Evolutionary conservation across 2,797 vertebrate species (phyloP).

Genomic region (Chloroceryle amazona): DNA sequence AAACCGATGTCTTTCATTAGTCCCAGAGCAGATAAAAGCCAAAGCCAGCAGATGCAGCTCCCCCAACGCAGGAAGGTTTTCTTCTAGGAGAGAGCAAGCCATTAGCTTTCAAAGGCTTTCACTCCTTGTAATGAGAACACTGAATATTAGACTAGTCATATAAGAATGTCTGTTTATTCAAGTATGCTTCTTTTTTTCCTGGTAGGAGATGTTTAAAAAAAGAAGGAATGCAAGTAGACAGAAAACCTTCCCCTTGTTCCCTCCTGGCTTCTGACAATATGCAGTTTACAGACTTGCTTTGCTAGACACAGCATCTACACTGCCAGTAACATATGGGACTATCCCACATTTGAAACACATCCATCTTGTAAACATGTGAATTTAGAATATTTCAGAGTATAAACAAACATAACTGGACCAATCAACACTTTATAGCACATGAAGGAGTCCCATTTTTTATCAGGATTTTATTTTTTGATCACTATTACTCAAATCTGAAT

Average conservation of each 20-base stretch:
- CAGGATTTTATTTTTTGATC: neutral
- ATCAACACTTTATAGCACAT: neutral
- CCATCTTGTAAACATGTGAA: neutral
- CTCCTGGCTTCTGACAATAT: neutral
- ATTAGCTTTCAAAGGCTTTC: slow-evolving; percentile 38
- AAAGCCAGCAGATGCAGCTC: neutral
- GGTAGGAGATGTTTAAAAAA: neutral
- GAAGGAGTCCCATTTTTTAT: neutral
- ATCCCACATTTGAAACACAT: neutral
- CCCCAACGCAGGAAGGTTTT: neutral
- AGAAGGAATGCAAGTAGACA: neutral
- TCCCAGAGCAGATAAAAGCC: slow-evolving; percentile 26
- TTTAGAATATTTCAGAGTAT: neutral
- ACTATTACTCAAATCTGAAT: neutral
- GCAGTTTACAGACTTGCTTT: neutral
- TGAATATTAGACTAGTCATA: neutral
- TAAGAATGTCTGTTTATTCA: neutral
- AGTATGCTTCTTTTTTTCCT: neutral
- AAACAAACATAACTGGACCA: neutral
- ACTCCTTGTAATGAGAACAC: neutral
- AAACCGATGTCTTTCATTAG: slow-evolving; percentile 45
- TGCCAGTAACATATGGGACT: neutral
- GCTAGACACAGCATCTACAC: neutral
- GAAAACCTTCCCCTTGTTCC: neutral
- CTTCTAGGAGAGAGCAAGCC: slow-evolving; percentile 1